These are phyloP conservation scores for Dichetophora obliterata DNA, from an alignment of 2,888 invertebrate species.

Conservation along the genomic window DNA sequence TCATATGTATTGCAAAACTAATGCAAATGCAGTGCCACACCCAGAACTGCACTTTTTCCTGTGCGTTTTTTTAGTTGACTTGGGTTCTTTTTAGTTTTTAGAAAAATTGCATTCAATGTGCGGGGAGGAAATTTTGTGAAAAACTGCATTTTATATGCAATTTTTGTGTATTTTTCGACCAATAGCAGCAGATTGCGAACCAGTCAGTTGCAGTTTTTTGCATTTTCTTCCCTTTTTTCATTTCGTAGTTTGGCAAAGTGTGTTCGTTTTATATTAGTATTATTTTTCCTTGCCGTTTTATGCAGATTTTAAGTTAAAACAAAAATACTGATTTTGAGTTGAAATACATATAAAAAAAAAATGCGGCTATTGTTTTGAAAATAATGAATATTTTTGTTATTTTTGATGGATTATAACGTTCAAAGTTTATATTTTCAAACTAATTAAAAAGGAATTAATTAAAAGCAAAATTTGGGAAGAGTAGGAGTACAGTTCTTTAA, in stretches of 20 bases:
- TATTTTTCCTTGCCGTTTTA: not conserved
- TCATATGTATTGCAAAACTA: constrained; percentile 27
- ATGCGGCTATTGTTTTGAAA: constrained; percentile 9
- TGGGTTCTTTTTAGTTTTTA: constrained; percentile 43
- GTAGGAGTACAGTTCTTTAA: too few species aligned
- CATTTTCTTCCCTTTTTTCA: constrained; percentile 1
- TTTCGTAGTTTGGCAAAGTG: not conserved
- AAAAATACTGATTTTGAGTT: too few species aligned
- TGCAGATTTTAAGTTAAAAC: constrained; percentile 35
- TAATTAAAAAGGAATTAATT: constrained; percentile 43
- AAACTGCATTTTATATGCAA: constrained; percentile 67
- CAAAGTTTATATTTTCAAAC: constrained; percentile 37
- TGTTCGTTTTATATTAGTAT: not conserved
- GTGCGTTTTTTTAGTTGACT: constrained; percentile 40
- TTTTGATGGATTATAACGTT: constrained; percentile 33
- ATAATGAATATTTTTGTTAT: constrained; percentile 41
- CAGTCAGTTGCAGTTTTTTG: constrained; percentile 26
- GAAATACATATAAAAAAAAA: too few species aligned
- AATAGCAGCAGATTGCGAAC: constrained; percentile 46
- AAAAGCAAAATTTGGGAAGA: too few species aligned
- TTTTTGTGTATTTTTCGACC: constrained; percentile 55
- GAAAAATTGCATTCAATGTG: constrained; percentile 63
- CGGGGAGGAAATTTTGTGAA: constrained; percentile 41
- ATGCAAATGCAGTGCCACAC: constrained; percentile 60
- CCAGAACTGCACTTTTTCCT: constrained; percentile 65